Percentiles rank a stretch among this genome's conserved stretches.
phyloP scores from a whole-genome alignment of 2,113 vertebrate genomes.

The Catharus minimus region DNA sequence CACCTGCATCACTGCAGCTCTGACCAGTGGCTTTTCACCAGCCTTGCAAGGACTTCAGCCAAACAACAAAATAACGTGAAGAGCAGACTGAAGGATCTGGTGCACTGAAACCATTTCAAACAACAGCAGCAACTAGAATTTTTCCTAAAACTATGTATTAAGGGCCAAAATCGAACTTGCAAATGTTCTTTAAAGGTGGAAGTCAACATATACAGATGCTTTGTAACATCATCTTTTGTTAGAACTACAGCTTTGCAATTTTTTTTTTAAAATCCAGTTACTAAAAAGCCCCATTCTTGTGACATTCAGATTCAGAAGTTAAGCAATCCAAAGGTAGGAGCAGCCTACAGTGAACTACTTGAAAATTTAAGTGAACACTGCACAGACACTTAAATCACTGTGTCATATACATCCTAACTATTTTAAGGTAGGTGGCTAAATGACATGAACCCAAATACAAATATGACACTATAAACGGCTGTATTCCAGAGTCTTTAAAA shows the following conservation, averaged over 20 bases:
- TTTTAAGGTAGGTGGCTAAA: not conserved
- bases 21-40: not conserved
- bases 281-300: not conserved
- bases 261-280: not conserved
- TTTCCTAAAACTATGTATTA: not conserved
- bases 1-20: not conserved
- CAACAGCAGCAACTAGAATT: not conserved
- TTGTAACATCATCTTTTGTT: not conserved
- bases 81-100: not conserved
- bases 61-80: not conserved
- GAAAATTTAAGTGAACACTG: not conserved
- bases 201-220: not conserved
- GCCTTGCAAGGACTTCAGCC: not conserved
- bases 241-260: not conserved
- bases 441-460: not conserved
- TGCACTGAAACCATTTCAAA: not conserved
- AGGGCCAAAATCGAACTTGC: not conserved
- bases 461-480: not conserved
- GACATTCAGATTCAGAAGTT: not conserved
- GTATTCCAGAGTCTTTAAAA: not conserved
- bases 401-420: not conserved
- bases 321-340: not conserved
- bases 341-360: not conserved
- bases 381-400: not conserved
- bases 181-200: not conserved